A percentile compares a stretch with the other conserved stretches of the same genome.
These are phyloP conservation scores for Phoeniculus purpureus DNA, from an alignment of 2,797 vertebrate genomes.

Conservation along the genomic window DNA sequence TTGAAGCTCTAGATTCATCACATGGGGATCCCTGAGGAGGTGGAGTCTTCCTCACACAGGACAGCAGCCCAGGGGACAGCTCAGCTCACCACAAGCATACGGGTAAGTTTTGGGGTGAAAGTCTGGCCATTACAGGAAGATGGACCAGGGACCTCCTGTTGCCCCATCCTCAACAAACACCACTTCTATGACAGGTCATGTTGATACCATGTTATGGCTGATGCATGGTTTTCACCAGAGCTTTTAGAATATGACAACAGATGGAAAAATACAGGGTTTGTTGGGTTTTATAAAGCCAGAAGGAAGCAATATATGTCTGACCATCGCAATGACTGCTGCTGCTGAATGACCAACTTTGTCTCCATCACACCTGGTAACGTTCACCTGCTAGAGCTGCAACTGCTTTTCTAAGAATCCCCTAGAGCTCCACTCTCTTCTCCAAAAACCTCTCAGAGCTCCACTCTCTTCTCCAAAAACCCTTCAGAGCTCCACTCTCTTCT, in stretches of 20 bases:
- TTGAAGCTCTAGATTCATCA: background rate
- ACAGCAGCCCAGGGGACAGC: background rate
- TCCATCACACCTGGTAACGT: background rate
- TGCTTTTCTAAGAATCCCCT: background rate
- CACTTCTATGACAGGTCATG: background rate
- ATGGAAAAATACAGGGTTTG: background rate
- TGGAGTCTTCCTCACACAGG: background rate
- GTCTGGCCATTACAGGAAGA: background rate
- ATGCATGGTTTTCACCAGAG: conserved; percentile 14
- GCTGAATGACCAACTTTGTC: background rate
- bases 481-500: background rate
- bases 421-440: background rate
- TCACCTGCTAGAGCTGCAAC: background rate
- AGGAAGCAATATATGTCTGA: background rate
- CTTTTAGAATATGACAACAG: background rate
- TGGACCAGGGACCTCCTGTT: background rate
- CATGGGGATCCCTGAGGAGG: background rate
- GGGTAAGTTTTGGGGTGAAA: background rate
- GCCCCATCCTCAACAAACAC: background rate
- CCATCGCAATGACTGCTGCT: background rate
- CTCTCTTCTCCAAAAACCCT: background rate
- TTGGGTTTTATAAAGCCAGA: background rate
- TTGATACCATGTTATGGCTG: conserved; percentile 9
- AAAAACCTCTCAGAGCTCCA: background rate
- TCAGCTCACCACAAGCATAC: background rate